Evolutionary conservation across 2,797 vertebrate species (phyloP), one percentile per base, ranked within the genome.

Genomic region (Sarcophilus harrisii): DNA sequence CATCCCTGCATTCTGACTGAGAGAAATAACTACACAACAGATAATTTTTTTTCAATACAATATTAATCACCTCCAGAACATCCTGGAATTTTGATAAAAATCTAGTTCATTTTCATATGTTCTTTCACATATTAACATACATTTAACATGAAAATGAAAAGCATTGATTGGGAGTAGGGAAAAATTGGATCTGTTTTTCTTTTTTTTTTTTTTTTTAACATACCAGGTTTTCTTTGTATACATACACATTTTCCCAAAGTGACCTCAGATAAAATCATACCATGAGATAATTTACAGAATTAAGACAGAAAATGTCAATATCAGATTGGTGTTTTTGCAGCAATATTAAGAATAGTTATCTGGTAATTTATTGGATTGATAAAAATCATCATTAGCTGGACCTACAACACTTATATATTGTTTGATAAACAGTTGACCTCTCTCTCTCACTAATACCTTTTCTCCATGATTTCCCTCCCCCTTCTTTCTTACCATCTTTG

Each of bases 211-310:
- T 24, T 58, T 24, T 12, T 32, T 73, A 91, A 3, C 38, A 59
- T 94, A 18, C 52, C n/a, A 57, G 91, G 49, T n/a, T 91, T 94
- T 5, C 73, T 45, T 93, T 97, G 28, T 14, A 0, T 29, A 21
- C 96, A 89, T 62, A 0, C 16, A 94, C 3, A 0, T 92, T 95
- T 87, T 81, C 58, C 94, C 95, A 45, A 38, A 87, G 62, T 90
- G 90, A 66, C 94, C 93, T 54, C 54, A n/a, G 18, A 8, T 52
- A 27, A 54, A 30, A 30, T 96, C 96, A 30, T 32, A 27, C 94
- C 45, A 29, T 90, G 38, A 14, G 89, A 0, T 92, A 29, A n/a
- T 55, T 96, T 92, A 93, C 21, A 89, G 95, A 94, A 94, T 60
- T 4, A 27, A 4, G 0, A 89, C 91, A 59, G 92, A 93, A 96